Evolutionary conservation across 1,140 invertebrate species (phyloP).

Genomic region (Penaeus chinensis): DNA sequence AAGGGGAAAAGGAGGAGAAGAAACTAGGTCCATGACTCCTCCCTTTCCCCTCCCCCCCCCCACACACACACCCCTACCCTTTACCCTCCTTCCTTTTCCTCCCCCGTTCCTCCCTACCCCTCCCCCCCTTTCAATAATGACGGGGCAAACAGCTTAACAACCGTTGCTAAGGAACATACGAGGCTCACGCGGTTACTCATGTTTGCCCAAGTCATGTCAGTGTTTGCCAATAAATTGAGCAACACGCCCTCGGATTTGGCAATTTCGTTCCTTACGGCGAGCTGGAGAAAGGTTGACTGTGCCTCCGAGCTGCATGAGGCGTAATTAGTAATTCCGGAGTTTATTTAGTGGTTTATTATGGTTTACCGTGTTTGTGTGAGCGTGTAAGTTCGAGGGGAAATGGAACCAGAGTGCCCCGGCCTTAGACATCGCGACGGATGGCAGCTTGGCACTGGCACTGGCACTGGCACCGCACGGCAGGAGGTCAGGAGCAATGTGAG

Average conservation of each 20-base stretch:
- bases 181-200: not conserved
- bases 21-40: too few species aligned
- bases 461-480: too few species aligned
- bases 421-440: too few species aligned
- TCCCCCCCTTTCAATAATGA: not conserved
- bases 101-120: not conserved
- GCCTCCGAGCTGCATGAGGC: not conserved
- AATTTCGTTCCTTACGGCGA: not conserved
- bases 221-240: conserved; percentile 27
- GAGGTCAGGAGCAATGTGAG: too few species aligned
- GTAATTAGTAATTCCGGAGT: conserved; percentile 15
- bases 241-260: not conserved
- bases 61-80: not conserved
- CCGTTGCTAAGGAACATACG: conserved; percentile 24
- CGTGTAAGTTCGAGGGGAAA: conserved; percentile 14
- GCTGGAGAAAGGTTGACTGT: not conserved
- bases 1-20: too few species aligned
- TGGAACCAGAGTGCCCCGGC: not conserved
- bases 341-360: conserved; percentile 29
- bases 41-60: too few species aligned
- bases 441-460: too few species aligned
- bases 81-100: not conserved
- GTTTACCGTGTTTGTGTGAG: conserved; percentile 17
- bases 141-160: conserved; percentile 10
- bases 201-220: conserved; percentile 21